Evolutionary conservation across 1,140 invertebrate species (phyloP), one percentile per base, ranked within the genome.

Genomic region (Drosophila ironensis): DNA sequence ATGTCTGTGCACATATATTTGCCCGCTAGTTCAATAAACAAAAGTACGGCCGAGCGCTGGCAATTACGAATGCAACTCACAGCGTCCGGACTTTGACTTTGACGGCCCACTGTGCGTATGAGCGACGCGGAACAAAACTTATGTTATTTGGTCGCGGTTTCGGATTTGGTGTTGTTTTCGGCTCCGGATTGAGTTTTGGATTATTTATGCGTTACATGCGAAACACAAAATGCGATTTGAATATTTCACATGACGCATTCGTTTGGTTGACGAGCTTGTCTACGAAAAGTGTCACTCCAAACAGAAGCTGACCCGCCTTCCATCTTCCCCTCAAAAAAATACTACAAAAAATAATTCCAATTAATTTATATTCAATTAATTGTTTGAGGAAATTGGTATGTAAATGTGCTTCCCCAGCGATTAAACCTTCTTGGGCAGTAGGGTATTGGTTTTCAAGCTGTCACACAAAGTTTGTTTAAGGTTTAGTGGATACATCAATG

Each of bases 141-240:
- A 38, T 35, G 40, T 46, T 19, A 53, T 42, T 45, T 40, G 22
- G n/a, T n/a, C n/a, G n/a, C 24, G 17, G 30, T 33, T 67, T 42
- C 6, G 45, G 48, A 22, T 22, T 22, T 22, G 33, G 33, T 16
- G 14, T 37, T 37, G 33, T 14, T 16, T 14, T 22, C 5, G 2
- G 20, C 12, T 33, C 5, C 14, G 30, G 30, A 4, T 37, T 37
- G 4, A 44, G 40, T 66, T 44, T 25, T 57, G 38, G 63, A 74
- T 80, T 82, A 80, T 86, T 84, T 84, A 80, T 84, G 80, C 80
- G 80, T 86, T 84, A 80, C 80, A 86, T 67, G 59, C 60, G 16
- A 60, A 80, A 61, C 69, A 67, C 38, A 56, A 40, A 54, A 40
- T 47, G 42, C 56, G 61, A 74, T 72, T 56, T 64, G 46, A 81